Percentiles rank a stretch among this genome's conserved stretches.
Evolutionary conservation across 2,888 invertebrate species (phyloP).

Genomic region (Troides oblongomaculatus): DNA sequence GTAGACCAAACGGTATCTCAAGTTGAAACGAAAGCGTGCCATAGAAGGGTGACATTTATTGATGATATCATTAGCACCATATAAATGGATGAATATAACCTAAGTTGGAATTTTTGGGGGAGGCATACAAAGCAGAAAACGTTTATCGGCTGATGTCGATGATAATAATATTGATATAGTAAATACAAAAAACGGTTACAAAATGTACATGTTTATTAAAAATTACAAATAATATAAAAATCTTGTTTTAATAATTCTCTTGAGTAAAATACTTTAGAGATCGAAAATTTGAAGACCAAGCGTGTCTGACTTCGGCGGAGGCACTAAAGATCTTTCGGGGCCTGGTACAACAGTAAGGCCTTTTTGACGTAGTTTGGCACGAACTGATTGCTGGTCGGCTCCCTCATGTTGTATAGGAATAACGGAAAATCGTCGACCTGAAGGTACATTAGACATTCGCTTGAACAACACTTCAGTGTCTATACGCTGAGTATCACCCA

Average conservation of each 20-base stretch:
- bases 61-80: no score
- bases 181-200: not conserved
- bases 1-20: no score
- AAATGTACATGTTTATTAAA: not conserved
- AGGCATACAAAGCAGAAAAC: no score
- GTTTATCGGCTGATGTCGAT: no score
- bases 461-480: slow-evolving; percentile 66
- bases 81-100: no score
- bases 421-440: slow-evolving; percentile 63
- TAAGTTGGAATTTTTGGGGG: no score
- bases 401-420: slow-evolving; percentile 54
- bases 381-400: slow-evolving; percentile 47
- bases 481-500: slow-evolving; percentile 56
- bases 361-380: slow-evolving; percentile 56
- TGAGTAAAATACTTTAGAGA: not conserved
- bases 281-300: slow-evolving; percentile 42
- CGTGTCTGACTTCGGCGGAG: slow-evolving; percentile 53
- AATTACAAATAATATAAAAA: not conserved
- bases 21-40: no score
- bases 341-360: slow-evolving; percentile 68
- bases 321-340: slow-evolving; percentile 51
- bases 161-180: no score
- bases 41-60: no score
- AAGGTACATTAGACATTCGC: slow-evolving; percentile 65
- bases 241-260: not conserved